Base-by-base conservation (phyloP, 2,113 vertebrate species). In the Castor canadensis region DNA sequence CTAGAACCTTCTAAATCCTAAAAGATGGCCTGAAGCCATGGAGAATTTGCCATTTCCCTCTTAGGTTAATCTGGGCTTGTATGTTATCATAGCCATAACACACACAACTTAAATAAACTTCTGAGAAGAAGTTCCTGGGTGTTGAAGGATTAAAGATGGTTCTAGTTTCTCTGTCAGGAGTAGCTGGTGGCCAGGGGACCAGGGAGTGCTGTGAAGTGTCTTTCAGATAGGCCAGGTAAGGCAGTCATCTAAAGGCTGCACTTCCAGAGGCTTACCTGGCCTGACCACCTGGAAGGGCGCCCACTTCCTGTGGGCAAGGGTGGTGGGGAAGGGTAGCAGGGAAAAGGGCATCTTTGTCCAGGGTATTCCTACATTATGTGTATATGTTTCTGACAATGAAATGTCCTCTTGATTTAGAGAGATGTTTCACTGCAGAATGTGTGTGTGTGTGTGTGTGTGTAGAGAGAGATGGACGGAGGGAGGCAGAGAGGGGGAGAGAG, bases 381-480 rank as follows among this genome's bases (percentile, higher is more conserved):
- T 62, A 30, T 40, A 43, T 67, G 17, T 71, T 95, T 94, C 73
- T 87, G 86, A 95, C 82, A 83, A 82, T 64, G 20, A 92, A 94
- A 96, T 11, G 28, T 79, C 52, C 49, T 72, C 49, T 52, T 97
- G 66, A 60, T 94, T 93, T 87, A 77, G 11, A 90, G 11, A 90
- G 52, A 94, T 38, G 4, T 20, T 75, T 54, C 81, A 66, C 72
- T 82, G 52, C 28, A 2, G 66, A 69, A 43, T 12, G 0, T 84
- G 75, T 90, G 66, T 49, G 54, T 32, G 82, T 30, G 56, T 58
- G 56, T 58, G 56, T 58, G 20, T 58, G 56, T 58, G 56, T 58
- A n/a, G 56, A 20, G 56, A 20, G 56, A 58, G 56, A 60, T 20
- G 28, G 24, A 60, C 6, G 28, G 4, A 28, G 24, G 13, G 56